A percentile compares a stretch with the other conserved stretches of the same genome.
phyloP scores from a whole-genome alignment of 2,888 invertebrate species.

The Mechanitis messenoides region DNA sequence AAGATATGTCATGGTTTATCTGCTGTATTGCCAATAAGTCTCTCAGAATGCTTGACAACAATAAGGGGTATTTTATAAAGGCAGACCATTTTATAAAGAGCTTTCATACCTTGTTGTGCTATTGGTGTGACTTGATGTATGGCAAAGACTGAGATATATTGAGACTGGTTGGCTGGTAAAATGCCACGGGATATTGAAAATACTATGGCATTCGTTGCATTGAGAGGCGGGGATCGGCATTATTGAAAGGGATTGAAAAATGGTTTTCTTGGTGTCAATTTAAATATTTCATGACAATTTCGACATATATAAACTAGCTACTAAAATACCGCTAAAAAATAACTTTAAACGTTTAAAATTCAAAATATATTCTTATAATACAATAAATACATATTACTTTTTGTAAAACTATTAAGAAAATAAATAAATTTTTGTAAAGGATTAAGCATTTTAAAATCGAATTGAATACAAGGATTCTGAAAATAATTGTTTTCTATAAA shows the following conservation, averaged over 20 bases:
- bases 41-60: conserved; percentile 37
- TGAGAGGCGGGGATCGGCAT: conserved; percentile 32
- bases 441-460: too few species aligned
- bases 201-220: conserved; percentile 41
- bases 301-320: too few species aligned
- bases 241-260: conserved; percentile 13
- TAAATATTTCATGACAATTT: too few species aligned
- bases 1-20: conserved; percentile 36
- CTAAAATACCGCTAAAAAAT: too few species aligned
- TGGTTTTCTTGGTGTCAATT: neutral
- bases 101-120: conserved; percentile 21
- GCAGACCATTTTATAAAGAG: conserved; percentile 31
- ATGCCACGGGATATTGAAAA: conserved; percentile 48
- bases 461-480: too few species aligned
- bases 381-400: too few species aligned
- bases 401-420: too few species aligned
- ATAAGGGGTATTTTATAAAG: conserved; percentile 36
- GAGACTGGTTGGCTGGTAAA: conserved; percentile 39
- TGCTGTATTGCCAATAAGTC: conserved; percentile 47
- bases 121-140: neutral
- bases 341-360: too few species aligned
- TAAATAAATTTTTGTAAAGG: too few species aligned
- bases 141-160: conserved; percentile 20
- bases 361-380: too few species aligned
- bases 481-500: neutral